A percentile compares a stretch with the other conserved stretches of the same genome.
Evolutionary conservation across 2,797 vertebrate genomes (phyloP).

Genomic region (Mormyrus proboscirostris): DNA sequence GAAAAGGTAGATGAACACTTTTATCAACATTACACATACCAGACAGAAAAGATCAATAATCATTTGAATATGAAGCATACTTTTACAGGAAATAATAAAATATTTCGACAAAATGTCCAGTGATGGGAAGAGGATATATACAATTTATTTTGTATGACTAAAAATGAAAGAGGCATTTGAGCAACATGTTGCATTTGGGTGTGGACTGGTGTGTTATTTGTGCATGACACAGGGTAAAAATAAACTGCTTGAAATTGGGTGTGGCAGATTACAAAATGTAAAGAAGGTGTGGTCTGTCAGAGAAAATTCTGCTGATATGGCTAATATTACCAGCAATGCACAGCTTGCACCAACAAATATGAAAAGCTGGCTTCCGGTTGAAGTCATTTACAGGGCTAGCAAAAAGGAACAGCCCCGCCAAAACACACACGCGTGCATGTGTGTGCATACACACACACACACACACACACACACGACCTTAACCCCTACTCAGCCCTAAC

Average conservation of each 20-base stretch:
- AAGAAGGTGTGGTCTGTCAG: not conserved
- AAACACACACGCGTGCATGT: not conserved
- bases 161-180: not conserved
- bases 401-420: conserved; percentile 47
- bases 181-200: not conserved
- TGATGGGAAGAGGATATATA: not conserved
- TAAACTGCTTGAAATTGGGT: not conserved
- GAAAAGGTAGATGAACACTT: not conserved
- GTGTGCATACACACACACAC: conserved; percentile 42
- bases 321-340: not conserved
- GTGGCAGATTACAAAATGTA: not conserved
- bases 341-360: not conserved
- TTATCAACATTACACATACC: not conserved
- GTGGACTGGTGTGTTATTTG: not conserved
- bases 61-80: not conserved
- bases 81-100: not conserved
- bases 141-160: not conserved
- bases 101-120: not conserved
- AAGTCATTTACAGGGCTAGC: conserved; percentile 36
- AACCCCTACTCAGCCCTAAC: not conserved
- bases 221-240: not conserved
- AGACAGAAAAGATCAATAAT: not conserved
- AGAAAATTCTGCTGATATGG: not conserved
- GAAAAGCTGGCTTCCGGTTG: conserved; percentile 22
- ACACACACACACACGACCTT: conserved; percentile 40